Evolutionary conservation across 1,140 invertebrate species (phyloP).

Genomic region (Zaprionus inermis): DNA sequence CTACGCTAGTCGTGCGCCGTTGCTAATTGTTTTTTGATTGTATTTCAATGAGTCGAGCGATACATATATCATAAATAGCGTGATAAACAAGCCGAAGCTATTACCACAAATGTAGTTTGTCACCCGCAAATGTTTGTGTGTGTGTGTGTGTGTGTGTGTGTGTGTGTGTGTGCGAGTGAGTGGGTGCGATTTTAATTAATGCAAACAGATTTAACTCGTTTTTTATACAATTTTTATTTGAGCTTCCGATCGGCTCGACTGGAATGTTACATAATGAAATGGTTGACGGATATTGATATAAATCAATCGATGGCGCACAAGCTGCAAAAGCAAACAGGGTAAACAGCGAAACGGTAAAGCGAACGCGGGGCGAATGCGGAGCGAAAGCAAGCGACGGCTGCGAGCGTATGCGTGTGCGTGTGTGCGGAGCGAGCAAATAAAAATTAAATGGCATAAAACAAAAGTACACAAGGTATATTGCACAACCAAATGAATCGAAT

Average conservation of each 20-base stretch:
- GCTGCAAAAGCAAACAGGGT: constrained; percentile 34
- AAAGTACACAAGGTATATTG: constrained; percentile 21
- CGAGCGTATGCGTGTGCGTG: not conserved
- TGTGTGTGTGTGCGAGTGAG: not conserved
- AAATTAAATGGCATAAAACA: constrained; percentile 67
- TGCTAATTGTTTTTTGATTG: constrained; percentile 13
- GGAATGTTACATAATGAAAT: constrained; percentile 70
- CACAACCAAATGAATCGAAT: constrained; percentile 27
- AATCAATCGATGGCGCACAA: constrained; percentile 66
- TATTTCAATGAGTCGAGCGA: constrained; percentile 21
- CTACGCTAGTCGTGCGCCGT: not conserved
- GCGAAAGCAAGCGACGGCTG: not conserved
- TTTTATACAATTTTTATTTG: constrained; percentile 52
- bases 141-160: not conserved
- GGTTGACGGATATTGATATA: constrained; percentile 78
- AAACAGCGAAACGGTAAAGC: constrained; percentile 40
- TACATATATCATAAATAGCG: constrained; percentile 53
- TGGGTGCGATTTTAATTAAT: constrained; percentile 71
- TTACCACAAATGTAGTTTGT: constrained; percentile 75
- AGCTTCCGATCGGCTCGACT: constrained; percentile 35
- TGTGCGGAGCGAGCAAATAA: constrained; percentile 61
- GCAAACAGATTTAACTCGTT: constrained; percentile 77
- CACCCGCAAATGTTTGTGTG: not conserved
- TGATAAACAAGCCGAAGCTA: constrained; percentile 74
- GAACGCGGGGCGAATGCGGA: not conserved